Conservation (phyloP, 2,888 invertebrate genomes). For the Rutpela maculata region DNA sequence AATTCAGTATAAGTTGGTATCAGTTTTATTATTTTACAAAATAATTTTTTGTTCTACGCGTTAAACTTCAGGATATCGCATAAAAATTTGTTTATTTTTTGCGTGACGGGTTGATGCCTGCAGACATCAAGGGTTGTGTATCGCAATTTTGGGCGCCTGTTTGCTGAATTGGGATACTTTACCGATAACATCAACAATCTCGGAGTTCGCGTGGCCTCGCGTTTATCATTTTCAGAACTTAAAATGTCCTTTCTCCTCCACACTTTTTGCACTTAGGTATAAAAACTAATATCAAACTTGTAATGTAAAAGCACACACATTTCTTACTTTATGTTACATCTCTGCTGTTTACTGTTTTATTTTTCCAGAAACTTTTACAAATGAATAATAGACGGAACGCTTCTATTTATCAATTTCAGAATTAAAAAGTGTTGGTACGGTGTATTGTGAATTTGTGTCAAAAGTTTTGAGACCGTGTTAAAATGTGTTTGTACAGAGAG, state of each 20-base stretch:
- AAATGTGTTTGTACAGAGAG: background rate
- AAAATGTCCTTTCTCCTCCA: constrained; percentile 62
- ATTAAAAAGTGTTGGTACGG: constrained; percentile 21
- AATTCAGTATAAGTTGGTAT: background rate
- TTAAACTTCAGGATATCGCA: constrained; percentile 48
- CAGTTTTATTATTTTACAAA: constrained; percentile 38
- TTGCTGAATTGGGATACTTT: constrained; percentile 70
- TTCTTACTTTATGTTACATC: constrained; percentile 37
- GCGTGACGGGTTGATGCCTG: constrained; percentile 63
- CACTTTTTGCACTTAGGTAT: constrained; percentile 12
- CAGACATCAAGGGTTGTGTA: constrained; percentile 70
- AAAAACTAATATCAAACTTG: constrained; percentile 31
- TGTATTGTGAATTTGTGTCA: constrained; percentile 7
- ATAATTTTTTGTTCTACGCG: constrained; percentile 32
- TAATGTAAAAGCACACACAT: constrained; percentile 43
- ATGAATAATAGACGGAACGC: constrained; percentile 39
- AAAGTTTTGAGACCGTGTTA: constrained; percentile 20
- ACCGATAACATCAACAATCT: constrained; percentile 74
- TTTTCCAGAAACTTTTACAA: constrained; percentile 20
- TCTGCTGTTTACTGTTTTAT: constrained; percentile 28
- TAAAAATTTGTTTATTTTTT: constrained; percentile 69
- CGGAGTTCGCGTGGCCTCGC: constrained; percentile 68
- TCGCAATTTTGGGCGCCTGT: constrained; percentile 72
- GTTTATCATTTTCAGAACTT: constrained; percentile 72
- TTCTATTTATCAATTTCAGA: constrained; percentile 40